phyloP scores from a whole-genome alignment of 1,140 invertebrate genomes.

The Paracyclopina nana region DNA sequence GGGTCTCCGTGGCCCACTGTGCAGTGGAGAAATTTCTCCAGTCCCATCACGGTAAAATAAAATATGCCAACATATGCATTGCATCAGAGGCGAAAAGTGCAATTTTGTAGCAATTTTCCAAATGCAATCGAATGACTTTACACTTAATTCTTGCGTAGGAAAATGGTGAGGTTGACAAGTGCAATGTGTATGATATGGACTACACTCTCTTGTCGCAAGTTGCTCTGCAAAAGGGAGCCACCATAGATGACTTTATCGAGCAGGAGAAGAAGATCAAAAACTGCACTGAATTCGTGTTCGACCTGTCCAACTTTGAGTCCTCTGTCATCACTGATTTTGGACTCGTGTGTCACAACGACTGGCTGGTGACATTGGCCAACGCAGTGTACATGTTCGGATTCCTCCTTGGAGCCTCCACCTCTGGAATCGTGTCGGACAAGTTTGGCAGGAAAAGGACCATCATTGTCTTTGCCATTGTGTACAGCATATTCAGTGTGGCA shows the following conservation, averaged over 20 bases:
- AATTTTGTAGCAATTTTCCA: too few species aligned
- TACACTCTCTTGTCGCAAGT: slow-evolving; percentile 8
- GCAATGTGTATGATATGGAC: slow-evolving; percentile 3
- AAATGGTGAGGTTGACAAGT: background rate
- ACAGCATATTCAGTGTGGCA: background rate
- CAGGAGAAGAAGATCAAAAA: background rate
- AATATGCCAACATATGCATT: too few species aligned
- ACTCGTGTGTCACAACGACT: background rate
- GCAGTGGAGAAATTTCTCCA: too few species aligned
- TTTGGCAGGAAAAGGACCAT: background rate
- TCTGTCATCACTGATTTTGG: too few species aligned
- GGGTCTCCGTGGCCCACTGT: too few species aligned
- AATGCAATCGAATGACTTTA: slow-evolving; percentile 42
- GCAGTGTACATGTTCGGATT: background rate
- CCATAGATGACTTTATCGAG: slow-evolving; percentile 4
- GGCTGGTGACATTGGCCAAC: slow-evolving; percentile 1
- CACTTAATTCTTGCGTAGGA: slow-evolving; percentile 34
- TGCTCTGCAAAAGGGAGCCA: slow-evolving; percentile 1
- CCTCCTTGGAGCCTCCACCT: background rate
- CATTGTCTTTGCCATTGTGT: background rate
- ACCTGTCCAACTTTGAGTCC: too few species aligned
- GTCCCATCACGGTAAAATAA: too few species aligned
- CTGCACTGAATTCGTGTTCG: slow-evolving; percentile 16
- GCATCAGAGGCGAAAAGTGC: too few species aligned
- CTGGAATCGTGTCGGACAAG: background rate